Base-by-base conservation (phyloP, 2,888 invertebrate genomes). In the Chirona hameri region DNA sequence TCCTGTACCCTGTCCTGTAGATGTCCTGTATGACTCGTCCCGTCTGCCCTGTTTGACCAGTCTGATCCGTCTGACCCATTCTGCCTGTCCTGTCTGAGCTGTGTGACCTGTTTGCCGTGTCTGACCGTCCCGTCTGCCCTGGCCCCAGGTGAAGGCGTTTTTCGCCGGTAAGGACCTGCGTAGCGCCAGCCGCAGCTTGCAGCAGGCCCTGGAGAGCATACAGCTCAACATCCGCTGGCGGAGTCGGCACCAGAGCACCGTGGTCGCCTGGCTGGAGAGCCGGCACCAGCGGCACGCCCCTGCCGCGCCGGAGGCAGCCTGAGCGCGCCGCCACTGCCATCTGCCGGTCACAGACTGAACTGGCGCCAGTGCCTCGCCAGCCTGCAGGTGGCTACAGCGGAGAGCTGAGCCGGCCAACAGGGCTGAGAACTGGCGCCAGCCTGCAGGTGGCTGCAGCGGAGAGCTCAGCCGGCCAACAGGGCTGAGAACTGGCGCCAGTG, bases 221-320 rank as follows among this genome's bases (percentile, higher is more conserved):
- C 92, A 92, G 21, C 90, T 94, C 31, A 95, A 96, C 89, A 92
- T 94, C 1, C 92, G 93, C 84, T 96, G 95, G 95, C 93, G 95
- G 79, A 87, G 89, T 72, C 87, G 89, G 57, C 91, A 91, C 85
- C 90, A 90, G 69, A 89, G 89, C 0, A 87, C 88, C 57, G 89
- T 92, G 55, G 89, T 90, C 83, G 86, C 88, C 81, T 92, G 92
- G 92, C 88, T 92, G 24, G 86, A 85, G 60, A 82, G 84, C 55
- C 24, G 46, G 76, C 18, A 10, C 39, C 24, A 24, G 39, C 46
- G 46, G 24, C 21, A 9, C 24, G 76, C 76, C 24, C 39, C 24
- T 2, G 76, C 24, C 46, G 46, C 76, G 18, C 29, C 29, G 29
- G 39, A 39, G 39, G 39, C 39, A 7, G 39, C 39, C 39, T 39